These are phyloP conservation scores for Megathymus violae DNA, from an alignment of 1,140 invertebrate genomes.

Conservation along the genomic window DNA sequence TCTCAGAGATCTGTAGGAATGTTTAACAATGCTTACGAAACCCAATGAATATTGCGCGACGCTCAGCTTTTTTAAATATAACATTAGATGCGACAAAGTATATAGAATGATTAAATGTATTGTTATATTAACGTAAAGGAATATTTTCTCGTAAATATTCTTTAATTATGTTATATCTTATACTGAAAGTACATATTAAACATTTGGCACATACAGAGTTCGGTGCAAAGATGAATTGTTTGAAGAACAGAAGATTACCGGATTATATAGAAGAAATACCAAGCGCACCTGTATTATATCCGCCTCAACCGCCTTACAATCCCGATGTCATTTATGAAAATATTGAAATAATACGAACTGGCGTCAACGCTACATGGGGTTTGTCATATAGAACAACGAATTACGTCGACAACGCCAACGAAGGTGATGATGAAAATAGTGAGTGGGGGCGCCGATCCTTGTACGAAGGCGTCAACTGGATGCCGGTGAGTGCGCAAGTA, in stretches of 20 bases:
- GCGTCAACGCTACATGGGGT: slow-evolving; percentile 41
- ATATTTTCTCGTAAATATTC: no score
- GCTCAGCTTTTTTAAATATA: slow-evolving; percentile 14
- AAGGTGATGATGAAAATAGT: slow-evolving; percentile 47
- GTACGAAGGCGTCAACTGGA: slow-evolving; percentile 73
- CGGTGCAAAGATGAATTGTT: slow-evolving; percentile 62
- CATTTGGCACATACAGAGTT: slow-evolving; percentile 38
- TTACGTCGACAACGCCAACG: slow-evolving; percentile 45
- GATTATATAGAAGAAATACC: slow-evolving; percentile 49
- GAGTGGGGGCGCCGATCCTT: slow-evolving; percentile 65
- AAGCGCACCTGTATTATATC: slow-evolving; percentile 55
- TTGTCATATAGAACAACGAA: slow-evolving; percentile 42
- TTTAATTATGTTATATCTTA: not conserved
- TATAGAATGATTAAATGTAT: no score
- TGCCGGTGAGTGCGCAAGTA: slow-evolving; percentile 72
- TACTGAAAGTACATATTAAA: not conserved
- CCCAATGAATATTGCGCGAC: slow-evolving; percentile 37
- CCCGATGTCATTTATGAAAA: slow-evolving; percentile 58
- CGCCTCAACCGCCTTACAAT: slow-evolving; percentile 66
- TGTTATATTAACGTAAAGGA: no score
- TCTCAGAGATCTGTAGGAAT: slow-evolving; percentile 41
- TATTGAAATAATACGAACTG: slow-evolving; percentile 39
- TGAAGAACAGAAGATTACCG: slow-evolving; percentile 50
- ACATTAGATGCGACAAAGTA: not conserved
- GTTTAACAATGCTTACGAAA: slow-evolving; percentile 38